Percentiles rank a stretch among this genome's conserved stretches.
Conservation (phyloP, 2,113 vertebrate genomes). For the Micronycteris hirsuta region DNA sequence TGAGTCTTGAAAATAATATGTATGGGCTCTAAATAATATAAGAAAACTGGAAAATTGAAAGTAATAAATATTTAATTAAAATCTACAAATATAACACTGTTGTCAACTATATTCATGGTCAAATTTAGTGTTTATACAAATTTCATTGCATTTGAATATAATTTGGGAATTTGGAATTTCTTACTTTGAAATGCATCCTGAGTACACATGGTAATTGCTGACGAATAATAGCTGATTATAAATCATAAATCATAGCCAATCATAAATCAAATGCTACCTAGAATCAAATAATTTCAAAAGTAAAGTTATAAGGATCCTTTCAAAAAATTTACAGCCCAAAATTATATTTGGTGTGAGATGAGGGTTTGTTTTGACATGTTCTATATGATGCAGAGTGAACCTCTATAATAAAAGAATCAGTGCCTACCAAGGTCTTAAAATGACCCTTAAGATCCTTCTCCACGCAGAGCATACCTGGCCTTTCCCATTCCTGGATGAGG, state of each 20-base stretch:
- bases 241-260: conserved; percentile 1
- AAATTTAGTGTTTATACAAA: background rate
- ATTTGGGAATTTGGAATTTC: conserved; percentile 12
- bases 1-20: background rate
- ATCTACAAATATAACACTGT: background rate
- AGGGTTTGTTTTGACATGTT: background rate
- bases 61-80: background rate
- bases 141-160: background rate
- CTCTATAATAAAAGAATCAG: background rate
- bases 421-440: background rate
- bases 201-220: background rate
- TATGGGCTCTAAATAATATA: background rate
- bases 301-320: conserved; percentile 41
- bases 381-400: background rate
- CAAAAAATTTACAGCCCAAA: background rate
- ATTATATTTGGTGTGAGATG: background rate
- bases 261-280: conserved; percentile 2
- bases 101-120: background rate
- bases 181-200: conserved; percentile 32
- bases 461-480: too few relatives aligned
- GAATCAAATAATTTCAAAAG: conserved; percentile 26
- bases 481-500: background rate
- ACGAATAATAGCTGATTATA: background rate
- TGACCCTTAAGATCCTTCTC: background rate
- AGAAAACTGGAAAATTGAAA: background rate